Conservation (phyloP, 1,140 invertebrate genomes). For the Drosophila prosaltans region DNA sequence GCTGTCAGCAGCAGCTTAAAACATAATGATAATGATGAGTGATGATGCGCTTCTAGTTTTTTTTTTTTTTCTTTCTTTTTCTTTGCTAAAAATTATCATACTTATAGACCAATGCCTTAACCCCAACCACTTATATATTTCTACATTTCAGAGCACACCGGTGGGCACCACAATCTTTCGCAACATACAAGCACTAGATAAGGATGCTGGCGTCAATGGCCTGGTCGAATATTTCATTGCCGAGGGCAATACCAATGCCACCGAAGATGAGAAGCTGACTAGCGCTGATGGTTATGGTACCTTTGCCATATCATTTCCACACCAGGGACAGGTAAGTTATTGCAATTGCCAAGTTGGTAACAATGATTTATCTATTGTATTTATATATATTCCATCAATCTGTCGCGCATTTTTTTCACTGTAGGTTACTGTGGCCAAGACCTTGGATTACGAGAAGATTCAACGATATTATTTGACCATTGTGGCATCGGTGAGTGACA, state of each 20-base stretch:
- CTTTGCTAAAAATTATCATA: constrained; percentile 8
- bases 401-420: background rate
- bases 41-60: constrained; percentile 20
- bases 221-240: constrained; percentile 92
- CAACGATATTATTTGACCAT: constrained; percentile 94
- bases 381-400: background rate
- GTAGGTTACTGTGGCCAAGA: constrained; percentile 92
- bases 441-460: constrained; percentile 94
- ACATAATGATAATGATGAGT: constrained; percentile 28
- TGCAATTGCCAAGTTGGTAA: background rate
- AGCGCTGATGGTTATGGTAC: constrained; percentile 91
- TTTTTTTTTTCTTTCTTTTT: too few relatives aligned
- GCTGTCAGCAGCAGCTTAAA: constrained; percentile 24
- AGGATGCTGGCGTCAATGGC: constrained; percentile 93
- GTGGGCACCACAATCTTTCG: constrained; percentile 94
- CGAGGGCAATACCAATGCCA: constrained; percentile 85
- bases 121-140: constrained; percentile 4
- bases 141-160: constrained; percentile 89
- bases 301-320: constrained; percentile 93
- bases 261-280: constrained; percentile 86
- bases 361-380: constrained; percentile 2
- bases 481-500: constrained; percentile 92
- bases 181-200: constrained; percentile 91
- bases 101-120: background rate
- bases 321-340: constrained; percentile 89